A percentile compares a stretch with the other conserved stretches of the same genome.
These are phyloP conservation scores for Bubo blakistoni DNA, from an alignment of 2,113 vertebrate species.

Conservation along the genomic window DNA sequence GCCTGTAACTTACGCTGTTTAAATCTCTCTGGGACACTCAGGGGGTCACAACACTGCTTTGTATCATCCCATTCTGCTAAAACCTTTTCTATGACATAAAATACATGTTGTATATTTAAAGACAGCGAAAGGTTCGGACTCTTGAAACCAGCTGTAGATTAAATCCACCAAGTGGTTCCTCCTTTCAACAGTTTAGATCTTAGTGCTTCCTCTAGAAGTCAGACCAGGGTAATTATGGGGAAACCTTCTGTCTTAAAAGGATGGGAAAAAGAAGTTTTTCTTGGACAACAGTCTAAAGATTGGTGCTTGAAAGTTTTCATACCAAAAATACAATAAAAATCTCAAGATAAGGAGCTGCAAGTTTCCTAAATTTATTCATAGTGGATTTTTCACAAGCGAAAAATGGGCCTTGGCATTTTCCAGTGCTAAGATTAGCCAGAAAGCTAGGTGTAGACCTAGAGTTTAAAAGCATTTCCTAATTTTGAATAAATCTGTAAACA, in stretches of 20 bases:
- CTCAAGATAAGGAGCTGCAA: not conserved
- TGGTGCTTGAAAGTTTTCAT: not conserved
- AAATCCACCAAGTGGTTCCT: not conserved
- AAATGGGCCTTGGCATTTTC: not conserved
- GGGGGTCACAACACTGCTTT: not conserved
- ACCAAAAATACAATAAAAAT: not conserved
- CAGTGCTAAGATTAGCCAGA: not conserved
- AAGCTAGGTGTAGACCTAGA: not conserved
- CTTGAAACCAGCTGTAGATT: not conserved
- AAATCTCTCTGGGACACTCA: not conserved
- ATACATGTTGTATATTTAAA: not conserved
- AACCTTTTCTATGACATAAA: not conserved
- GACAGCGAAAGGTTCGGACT: not conserved
- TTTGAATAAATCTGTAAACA: constrained; percentile 4
- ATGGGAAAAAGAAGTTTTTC: not conserved
- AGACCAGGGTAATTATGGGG: not conserved
- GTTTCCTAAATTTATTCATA: not conserved
- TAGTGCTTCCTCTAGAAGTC: not conserved
- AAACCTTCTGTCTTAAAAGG: not conserved
- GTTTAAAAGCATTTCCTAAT: not conserved
- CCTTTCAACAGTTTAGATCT: not conserved
- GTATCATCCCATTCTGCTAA: not conserved
- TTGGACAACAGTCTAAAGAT: not conserved
- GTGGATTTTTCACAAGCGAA: not conserved
- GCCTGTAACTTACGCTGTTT: not conserved